Evolutionary conservation across 2,888 invertebrate species (phyloP).

Genomic region (Synanthedon andrenaeformis): DNA sequence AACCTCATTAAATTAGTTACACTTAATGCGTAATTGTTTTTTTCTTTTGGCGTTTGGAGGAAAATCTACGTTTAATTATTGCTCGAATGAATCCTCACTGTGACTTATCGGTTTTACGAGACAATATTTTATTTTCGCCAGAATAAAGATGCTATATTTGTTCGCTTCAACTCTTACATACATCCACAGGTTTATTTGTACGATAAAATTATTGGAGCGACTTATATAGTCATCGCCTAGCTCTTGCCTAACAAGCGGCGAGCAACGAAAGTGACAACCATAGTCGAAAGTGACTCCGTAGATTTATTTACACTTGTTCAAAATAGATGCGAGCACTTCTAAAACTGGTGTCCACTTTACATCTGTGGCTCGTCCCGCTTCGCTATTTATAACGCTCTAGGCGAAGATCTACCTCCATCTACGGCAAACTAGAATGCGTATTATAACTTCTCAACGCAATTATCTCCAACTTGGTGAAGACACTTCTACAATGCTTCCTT

Average conservation of each 20-base stretch:
- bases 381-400: conserved; percentile 57
- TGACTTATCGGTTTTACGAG: no score
- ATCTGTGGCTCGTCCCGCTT: conserved; percentile 29
- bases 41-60: no score
- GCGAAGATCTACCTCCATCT: conserved; percentile 55
- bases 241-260: conserved; percentile 4
- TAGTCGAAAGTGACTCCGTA: conserved; percentile 56
- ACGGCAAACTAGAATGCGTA: conserved; percentile 51
- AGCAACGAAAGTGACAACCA: conserved; percentile 59
- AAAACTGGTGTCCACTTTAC: conserved; percentile 62
- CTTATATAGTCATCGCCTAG: neutral
- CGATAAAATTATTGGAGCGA: neutral
- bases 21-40: no score
- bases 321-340: conserved; percentile 59
- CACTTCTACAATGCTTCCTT: conserved; percentile 45
- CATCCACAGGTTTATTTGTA: neutral
- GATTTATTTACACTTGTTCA: conserved; percentile 65
- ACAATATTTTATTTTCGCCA: no score
- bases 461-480: conserved; percentile 27
- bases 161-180: no score
- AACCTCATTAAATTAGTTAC: no score
- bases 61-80: no score
- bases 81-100: no score
- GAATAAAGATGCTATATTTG: no score
- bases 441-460: conserved; percentile 32